These are phyloP conservation scores for Clarias macrocephalus DNA, from an alignment of 2,113 vertebrate genomes.

Conservation along the genomic window DNA sequence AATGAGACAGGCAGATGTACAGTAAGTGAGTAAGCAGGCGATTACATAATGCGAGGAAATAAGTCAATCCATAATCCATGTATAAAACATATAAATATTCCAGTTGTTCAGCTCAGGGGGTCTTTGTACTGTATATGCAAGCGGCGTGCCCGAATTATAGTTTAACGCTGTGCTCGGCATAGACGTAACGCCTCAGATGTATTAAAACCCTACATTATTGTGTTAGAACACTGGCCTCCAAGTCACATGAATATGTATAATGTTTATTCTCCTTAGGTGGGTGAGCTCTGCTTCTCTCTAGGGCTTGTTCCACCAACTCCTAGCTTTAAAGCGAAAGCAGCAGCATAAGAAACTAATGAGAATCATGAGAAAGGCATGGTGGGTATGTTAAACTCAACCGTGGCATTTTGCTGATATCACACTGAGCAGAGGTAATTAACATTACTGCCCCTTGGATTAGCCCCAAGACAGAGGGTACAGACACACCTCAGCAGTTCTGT, in stretches of 20 bases:
- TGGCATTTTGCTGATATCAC: conserved; percentile 71
- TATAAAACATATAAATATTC: not conserved
- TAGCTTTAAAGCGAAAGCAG: not conserved
- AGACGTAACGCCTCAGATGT: not conserved
- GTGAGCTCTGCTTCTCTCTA: conserved; percentile 21
- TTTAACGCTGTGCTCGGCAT: not conserved
- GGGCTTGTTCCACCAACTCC: conserved; percentile 6
- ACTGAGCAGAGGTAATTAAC: conserved; percentile 74
- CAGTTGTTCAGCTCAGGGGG: not conserved
- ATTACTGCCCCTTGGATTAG: conserved; percentile 65
- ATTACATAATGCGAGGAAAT: not conserved
- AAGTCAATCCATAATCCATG: not conserved
- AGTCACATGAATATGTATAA: not conserved
- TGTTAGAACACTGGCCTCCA: not conserved
- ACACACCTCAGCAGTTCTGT: conserved; percentile 27
- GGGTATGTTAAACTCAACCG: conserved; percentile 67
- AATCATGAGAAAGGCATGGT: conserved; percentile 58
- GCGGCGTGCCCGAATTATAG: not conserved
- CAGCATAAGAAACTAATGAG: conserved; percentile 57
- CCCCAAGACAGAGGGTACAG: conserved; percentile 29
- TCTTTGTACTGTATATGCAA: not conserved
- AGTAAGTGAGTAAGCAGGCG: not conserved
- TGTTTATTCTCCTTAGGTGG: conserved; percentile 7
- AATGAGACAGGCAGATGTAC: not conserved
- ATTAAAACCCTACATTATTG: not conserved